A percentile compares a stretch with the other conserved stretches of the same genome.
Evolutionary conservation across 1,140 invertebrate species (phyloP).

Genomic region (Zaprionus nigranus): DNA sequence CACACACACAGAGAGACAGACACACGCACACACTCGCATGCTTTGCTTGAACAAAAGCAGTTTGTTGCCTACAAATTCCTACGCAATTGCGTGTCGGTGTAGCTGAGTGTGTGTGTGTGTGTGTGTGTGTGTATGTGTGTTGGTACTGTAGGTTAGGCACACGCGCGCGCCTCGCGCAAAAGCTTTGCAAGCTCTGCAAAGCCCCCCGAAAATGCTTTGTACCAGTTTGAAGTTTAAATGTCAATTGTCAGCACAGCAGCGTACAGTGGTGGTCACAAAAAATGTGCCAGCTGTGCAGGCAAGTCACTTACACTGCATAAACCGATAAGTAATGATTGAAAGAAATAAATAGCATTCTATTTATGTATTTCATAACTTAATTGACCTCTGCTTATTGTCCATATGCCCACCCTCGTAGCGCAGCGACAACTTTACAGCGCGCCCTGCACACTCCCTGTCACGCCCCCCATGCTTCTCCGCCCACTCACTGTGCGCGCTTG

Average conservation of each 20-base stretch:
- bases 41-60: conserved; percentile 41
- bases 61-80: conserved; percentile 70
- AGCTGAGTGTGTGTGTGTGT: conserved; percentile 1
- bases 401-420: neutral
- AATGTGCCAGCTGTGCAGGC: neutral
- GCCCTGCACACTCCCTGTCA: conserved; percentile 6
- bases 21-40: conserved; percentile 9
- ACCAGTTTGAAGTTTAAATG: conserved; percentile 58
- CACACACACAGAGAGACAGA: conserved; percentile 28
- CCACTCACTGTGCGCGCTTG: conserved; percentile 32
- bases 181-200: conserved; percentile 46
- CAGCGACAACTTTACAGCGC: neutral
- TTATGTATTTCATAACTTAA: no score
- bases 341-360: no score
- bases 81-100: conserved; percentile 55
- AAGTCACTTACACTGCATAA: neutral
- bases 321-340: no score
- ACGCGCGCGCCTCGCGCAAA: conserved; percentile 46
- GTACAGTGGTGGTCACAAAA: conserved; percentile 36
- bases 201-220: conserved; percentile 12
- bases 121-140: conserved; percentile 33
- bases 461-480: neutral
- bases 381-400: no score
- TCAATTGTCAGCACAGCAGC: conserved; percentile 43
- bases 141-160: conserved; percentile 75